A percentile compares a stretch with the other conserved stretches of the same genome.
Evolutionary conservation across 2,113 vertebrate genomes (phyloP).

Genomic region (Anthoscopus minutus): DNA sequence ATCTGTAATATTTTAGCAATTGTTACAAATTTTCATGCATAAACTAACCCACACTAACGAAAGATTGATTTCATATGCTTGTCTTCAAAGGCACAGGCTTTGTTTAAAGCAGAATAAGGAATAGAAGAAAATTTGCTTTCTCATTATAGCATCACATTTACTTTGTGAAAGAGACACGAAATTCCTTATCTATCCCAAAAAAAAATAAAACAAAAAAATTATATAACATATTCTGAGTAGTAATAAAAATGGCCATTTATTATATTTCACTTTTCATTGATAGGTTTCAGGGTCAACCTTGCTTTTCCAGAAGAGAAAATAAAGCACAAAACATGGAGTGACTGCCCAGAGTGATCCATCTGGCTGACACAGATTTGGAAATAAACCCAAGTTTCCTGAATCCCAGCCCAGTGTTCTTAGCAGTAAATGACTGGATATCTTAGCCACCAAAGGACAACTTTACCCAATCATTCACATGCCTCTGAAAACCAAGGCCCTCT

Average conservation of each 20-base stretch:
- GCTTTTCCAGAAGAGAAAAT: neutral
- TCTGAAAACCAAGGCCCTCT: neutral
- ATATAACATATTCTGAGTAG: neutral
- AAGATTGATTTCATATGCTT: neutral
- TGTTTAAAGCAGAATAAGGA: neutral
- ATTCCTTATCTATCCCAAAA: neutral
- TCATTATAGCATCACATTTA: neutral
- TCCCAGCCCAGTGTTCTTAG: neutral
- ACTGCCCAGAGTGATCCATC: neutral
- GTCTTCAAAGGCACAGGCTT: neutral
- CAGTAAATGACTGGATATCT: neutral
- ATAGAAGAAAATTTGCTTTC: neutral
- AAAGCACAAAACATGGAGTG: neutral
- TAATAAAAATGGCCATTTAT: neutral
- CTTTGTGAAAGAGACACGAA: neutral
- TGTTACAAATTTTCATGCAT: neutral
- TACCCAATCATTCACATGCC: neutral
- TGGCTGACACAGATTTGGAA: neutral
- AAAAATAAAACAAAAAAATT: neutral
- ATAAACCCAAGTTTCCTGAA: constrained; percentile 9
- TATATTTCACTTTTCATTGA: neutral
- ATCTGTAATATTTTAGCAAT: neutral
- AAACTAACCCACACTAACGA: neutral
- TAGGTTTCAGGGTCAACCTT: neutral
- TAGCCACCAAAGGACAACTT: neutral